Evolutionary conservation across 1,140 invertebrate genomes (phyloP).

Genomic region (Heliconius hewitsoni): DNA sequence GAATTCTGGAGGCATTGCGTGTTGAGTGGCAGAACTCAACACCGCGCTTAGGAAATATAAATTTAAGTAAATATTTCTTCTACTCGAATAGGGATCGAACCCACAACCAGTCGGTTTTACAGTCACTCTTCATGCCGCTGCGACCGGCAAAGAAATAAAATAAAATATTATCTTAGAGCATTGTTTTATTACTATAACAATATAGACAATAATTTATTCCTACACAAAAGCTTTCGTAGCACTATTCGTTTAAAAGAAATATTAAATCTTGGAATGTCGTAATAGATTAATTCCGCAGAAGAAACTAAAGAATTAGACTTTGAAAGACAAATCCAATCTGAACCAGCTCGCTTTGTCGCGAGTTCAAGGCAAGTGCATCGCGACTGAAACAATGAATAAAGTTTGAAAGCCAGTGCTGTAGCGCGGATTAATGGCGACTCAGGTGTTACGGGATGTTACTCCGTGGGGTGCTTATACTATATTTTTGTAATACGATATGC

Average conservation of each 20-base stretch:
- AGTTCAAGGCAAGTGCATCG: constrained; percentile 49
- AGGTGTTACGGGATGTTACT: constrained; percentile 35
- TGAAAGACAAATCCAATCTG: constrained; percentile 55
- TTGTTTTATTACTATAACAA: neutral
- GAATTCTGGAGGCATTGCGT: too few relatives aligned
- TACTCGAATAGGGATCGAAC: too few relatives aligned
- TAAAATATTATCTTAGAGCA: neutral
- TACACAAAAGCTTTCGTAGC: neutral
- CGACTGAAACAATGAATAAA: constrained; percentile 60
- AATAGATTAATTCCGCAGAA: constrained; percentile 36
- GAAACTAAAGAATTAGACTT: constrained; percentile 43
- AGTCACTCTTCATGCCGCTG: too few relatives aligned
- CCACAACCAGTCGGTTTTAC: too few relatives aligned
- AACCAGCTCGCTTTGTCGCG: constrained; percentile 44
- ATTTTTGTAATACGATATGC: neutral
- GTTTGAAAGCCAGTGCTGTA: constrained; percentile 54
- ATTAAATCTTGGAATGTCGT: constrained; percentile 7
- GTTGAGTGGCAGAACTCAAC: too few relatives aligned
- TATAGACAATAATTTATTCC: neutral
- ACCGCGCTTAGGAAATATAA: too few relatives aligned
- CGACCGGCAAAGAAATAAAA: too few relatives aligned
- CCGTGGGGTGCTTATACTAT: neutral
- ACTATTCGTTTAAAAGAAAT: constrained; percentile 11
- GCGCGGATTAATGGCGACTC: constrained; percentile 54
- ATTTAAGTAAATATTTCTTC: too few relatives aligned